Conservation (phyloP, 2,888 invertebrate species). For the Zeuzera pyrina region DNA sequence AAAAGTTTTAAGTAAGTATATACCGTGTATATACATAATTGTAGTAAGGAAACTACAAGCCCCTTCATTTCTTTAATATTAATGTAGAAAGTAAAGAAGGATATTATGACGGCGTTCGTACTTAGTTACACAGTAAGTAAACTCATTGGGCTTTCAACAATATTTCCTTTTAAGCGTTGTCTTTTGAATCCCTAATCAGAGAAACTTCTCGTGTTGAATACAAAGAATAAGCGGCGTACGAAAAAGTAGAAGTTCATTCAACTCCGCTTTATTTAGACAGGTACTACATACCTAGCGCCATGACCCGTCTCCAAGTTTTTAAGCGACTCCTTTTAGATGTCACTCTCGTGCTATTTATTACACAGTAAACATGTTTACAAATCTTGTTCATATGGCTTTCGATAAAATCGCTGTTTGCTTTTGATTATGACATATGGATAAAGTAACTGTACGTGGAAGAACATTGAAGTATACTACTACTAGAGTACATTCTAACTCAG, state of each 20-base stretch:
- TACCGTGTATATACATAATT: too few species aligned
- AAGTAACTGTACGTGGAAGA: too few species aligned
- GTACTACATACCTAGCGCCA: slow-evolving; percentile 13
- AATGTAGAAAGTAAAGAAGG: too few species aligned
- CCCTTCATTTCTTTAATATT: too few species aligned
- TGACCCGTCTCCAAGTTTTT: slow-evolving; percentile 7
- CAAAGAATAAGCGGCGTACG: slow-evolving; percentile 42
- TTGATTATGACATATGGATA: too few species aligned
- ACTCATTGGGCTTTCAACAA: slow-evolving; percentile 36
- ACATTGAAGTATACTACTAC: too few species aligned
- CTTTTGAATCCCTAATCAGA: slow-evolving; percentile 66
- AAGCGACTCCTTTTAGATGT: slow-evolving; percentile 5
- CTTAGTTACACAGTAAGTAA: slow-evolving; percentile 22
- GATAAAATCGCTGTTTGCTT: too few species aligned
- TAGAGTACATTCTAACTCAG: too few species aligned
- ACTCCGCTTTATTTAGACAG: slow-evolving; percentile 32
- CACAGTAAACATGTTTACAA: slow-evolving; percentile 1
- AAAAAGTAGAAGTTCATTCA: slow-evolving; percentile 57
- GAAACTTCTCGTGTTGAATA: slow-evolving; percentile 57
- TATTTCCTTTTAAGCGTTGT: slow-evolving; percentile 66
- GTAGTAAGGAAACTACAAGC: too few species aligned
- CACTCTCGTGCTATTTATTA: slow-evolving; percentile 3
- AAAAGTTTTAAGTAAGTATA: too few species aligned
- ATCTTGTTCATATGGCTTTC: too few species aligned
- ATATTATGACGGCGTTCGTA: slow-evolving; percentile 12